Base-by-base conservation (phyloP, 2,888 invertebrate species). In the Creontiades dilutus region DNA sequence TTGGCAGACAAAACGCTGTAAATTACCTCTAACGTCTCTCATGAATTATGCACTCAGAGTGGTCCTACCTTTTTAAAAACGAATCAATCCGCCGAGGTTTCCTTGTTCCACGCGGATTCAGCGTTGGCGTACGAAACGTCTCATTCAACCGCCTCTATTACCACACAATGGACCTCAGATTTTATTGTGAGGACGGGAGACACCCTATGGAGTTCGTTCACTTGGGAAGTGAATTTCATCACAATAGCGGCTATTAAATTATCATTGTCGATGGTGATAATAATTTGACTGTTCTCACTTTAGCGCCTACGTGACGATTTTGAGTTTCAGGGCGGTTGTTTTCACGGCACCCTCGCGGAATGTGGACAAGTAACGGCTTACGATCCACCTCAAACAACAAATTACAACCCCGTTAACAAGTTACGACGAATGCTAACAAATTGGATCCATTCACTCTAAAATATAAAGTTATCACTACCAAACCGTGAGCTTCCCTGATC, bases 151-250 rank as follows among this genome's bases (percentile, higher is more conserved):
- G 19, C 3, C 23, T 12, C 23, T 13, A 68, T 68, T 68, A 68
- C 68, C 68, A 68, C 68, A 68, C 68, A 68, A 68, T 68, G 68
- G 68, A 68, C 68, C 23, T 68, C 23, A 68, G 23, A 68, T 68
- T 68, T 68, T 68, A 68, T 23, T 5, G 68, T 27, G 68, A 68
- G 68, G 37, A 68, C 27, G 68, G 68, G 68, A 68, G 12, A n/a
- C 19, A 19, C 23, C 23, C 68, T 4, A 12, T 37, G 52, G 52
- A 23, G 68, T 68, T 68, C 68, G 68, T 68, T 23, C 68, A 23
- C 27, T 68, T 68, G 23, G 23, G 68, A 68, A 23, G 68, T 68
- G 68, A 68, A 68, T 68, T 23, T 68, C 68, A 23, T 68, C 68
- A 68, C 68, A 23, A 23, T 68, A 61, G 61, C 61, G 61, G 19